Evolutionary conservation across 2,113 vertebrate species (phyloP).

Genomic region (human): DNA sequence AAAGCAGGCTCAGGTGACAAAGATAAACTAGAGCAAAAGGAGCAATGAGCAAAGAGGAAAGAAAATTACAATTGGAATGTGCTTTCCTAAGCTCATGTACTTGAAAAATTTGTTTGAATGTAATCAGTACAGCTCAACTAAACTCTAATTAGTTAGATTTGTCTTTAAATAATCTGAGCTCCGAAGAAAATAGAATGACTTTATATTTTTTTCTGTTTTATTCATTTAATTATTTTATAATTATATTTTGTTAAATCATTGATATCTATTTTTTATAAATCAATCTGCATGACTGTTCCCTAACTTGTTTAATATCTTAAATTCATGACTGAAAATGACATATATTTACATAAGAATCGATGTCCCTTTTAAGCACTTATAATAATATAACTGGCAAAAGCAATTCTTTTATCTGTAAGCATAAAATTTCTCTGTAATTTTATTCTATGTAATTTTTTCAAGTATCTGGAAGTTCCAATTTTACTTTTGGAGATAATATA

Average conservation of each 20-base stretch:
- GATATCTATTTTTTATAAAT: neutral
- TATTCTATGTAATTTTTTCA: neutral
- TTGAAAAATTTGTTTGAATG: neutral
- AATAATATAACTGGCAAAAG: neutral
- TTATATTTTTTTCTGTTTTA: neutral
- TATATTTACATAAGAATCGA: neutral
- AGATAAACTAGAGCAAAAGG: neutral
- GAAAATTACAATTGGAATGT: neutral
- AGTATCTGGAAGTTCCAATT: neutral
- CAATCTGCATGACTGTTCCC: neutral
- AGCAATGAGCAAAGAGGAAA: neutral
- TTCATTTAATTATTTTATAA: neutral
- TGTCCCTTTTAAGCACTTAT: neutral
- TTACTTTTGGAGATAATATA: neutral
- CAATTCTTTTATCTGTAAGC: neutral
- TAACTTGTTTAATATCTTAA: neutral
- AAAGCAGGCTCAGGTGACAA: neutral
- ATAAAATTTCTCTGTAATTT: neutral
- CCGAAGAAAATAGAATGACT: neutral
- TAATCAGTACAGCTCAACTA: neutral
- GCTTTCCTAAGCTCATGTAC: neutral
- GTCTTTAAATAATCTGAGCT: neutral
- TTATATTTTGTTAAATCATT: neutral
- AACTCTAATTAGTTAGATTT: neutral
- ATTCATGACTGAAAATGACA: neutral